phyloP scores from a whole-genome alignment of 2,797 vertebrate species.

The Tinamus major region DNA sequence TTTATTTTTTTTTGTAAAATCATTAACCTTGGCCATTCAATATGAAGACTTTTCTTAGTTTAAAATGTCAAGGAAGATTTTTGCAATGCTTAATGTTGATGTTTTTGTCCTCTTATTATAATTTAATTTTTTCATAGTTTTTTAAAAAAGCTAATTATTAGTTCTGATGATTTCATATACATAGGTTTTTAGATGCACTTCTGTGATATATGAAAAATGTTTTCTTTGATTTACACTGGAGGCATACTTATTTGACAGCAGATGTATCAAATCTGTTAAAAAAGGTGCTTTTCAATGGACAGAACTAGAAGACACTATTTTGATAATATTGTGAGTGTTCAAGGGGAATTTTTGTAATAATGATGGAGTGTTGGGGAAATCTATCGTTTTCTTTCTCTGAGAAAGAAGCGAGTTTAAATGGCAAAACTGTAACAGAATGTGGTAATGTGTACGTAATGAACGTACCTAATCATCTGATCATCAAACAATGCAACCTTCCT shows the following conservation, averaged over 20 bases:
- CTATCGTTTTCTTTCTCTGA: slow-evolving; percentile 74
- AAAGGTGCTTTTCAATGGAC: slow-evolving; percentile 82
- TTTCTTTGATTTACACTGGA: slow-evolving; percentile 86
- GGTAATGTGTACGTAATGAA: slow-evolving; percentile 75
- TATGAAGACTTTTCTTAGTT: slow-evolving; percentile 76
- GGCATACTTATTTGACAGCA: slow-evolving; percentile 82
- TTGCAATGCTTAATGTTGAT: slow-evolving; percentile 79
- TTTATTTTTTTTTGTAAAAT: slow-evolving; percentile 64
- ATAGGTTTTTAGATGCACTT: slow-evolving; percentile 83
- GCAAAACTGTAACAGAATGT: slow-evolving; percentile 75
- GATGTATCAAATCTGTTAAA: slow-evolving; percentile 80
- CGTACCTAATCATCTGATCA: slow-evolving; percentile 77
- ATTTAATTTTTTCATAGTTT: slow-evolving; percentile 82
- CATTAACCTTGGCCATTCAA: slow-evolving; percentile 71
- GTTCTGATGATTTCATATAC: slow-evolving; percentile 80
- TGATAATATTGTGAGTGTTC: slow-evolving; percentile 80
- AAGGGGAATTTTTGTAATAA: slow-evolving; percentile 79
- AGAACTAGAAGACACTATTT: slow-evolving; percentile 82
- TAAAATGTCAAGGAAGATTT: slow-evolving; percentile 79
- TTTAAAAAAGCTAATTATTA: slow-evolving; percentile 81
- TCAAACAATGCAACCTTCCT: slow-evolving; percentile 80
- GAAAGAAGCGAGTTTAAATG: slow-evolving; percentile 73
- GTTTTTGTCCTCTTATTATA: slow-evolving; percentile 80
- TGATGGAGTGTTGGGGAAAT: slow-evolving; percentile 77
- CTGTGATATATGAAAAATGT: slow-evolving; percentile 83